Base-by-base conservation (phyloP, 2,797 vertebrate species). In the Podarcis siculus region DNA sequence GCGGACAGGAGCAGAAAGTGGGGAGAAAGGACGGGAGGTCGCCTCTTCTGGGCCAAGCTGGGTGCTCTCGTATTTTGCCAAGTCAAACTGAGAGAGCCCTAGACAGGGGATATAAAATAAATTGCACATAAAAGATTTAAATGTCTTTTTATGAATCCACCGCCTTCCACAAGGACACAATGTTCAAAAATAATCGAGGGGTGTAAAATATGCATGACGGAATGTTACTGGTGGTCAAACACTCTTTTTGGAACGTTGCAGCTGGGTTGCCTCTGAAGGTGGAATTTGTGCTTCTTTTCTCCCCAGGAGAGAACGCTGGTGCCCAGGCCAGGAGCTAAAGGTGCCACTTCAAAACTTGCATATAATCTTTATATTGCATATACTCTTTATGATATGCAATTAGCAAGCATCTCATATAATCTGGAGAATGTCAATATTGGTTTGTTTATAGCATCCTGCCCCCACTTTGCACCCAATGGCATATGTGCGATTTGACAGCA, bases 61-160 rank as follows among this genome's bases (percentile, higher is more conserved):
- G 81, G 72, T 78, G 83, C 90, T 55, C 91, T 55, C 71, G 15
- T 35, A 19, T 77, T 71, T 88, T 72, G 55, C 7, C 39, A 75
- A 92, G 88, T 93, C 81, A 83, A 76, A 88, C 90, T 30, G 82
- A 83, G 49, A 49, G 35, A 82, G 30, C 4, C 1, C 39, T 79
- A 78, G 78, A 64, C 13, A 39, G 78, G 78, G 92, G 79, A 87
- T 67, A 83, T 84, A 76, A 90, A 93, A 91, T 90, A 92, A 92
- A 96, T n/a, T 80, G 82, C 86, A 90, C 92, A 94, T 94, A 90
- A 96, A 95, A 92, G 94, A 93, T 94, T 92, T 87, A 90, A 87
- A 84, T 83, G 2, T 0, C 0, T 87, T 91, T 49, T 94, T 90
- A 89, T 89, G 92, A 91, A n/a, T 92, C 90, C 90, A 89, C 92